These are phyloP conservation scores for Trachelus tabidus DNA, from an alignment of 2,888 invertebrate genomes.

Conservation along the genomic window DNA sequence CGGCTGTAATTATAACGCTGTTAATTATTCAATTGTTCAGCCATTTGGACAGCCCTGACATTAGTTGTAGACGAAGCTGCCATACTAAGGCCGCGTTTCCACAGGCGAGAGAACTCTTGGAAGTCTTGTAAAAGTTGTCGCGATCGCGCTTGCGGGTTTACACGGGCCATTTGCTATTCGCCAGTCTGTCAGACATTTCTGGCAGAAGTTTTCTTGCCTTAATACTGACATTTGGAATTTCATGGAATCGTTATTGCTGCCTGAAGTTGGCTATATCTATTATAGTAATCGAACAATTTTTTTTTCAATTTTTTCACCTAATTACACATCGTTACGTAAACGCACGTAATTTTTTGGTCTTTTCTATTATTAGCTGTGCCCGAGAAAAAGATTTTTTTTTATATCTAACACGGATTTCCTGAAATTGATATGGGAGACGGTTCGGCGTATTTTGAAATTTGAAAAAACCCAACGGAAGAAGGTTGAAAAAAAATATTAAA, in stretches of 20 bases:
- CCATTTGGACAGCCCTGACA: slow-evolving; percentile 1
- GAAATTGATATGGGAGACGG: not conserved
- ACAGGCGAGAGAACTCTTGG: too few species aligned
- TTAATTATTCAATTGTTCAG: slow-evolving; percentile 41
- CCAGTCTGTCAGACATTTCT: too few species aligned
- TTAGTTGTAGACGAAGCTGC: not conserved
- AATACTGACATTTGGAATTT: not conserved
- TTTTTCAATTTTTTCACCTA: too few species aligned
- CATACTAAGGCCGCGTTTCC: too few species aligned
- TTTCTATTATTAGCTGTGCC: not conserved
- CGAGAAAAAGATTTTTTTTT: not conserved
- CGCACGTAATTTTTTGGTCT: not conserved
- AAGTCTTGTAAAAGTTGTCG: too few species aligned
- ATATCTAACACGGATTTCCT: not conserved
- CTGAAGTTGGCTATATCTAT: too few species aligned
- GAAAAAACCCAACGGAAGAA: not conserved
- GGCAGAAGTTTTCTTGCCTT: too few species aligned
- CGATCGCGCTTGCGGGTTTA: too few species aligned
- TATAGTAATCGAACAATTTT: too few species aligned
- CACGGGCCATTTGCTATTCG: too few species aligned
- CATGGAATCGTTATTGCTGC: not conserved
- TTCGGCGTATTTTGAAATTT: not conserved
- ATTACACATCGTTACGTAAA: too few species aligned
- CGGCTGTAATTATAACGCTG: slow-evolving; percentile 38
- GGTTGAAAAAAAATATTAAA: too few species aligned